Evolutionary conservation across 2,888 invertebrate genomes (phyloP).

Genomic region (Leuctra nigra): DNA sequence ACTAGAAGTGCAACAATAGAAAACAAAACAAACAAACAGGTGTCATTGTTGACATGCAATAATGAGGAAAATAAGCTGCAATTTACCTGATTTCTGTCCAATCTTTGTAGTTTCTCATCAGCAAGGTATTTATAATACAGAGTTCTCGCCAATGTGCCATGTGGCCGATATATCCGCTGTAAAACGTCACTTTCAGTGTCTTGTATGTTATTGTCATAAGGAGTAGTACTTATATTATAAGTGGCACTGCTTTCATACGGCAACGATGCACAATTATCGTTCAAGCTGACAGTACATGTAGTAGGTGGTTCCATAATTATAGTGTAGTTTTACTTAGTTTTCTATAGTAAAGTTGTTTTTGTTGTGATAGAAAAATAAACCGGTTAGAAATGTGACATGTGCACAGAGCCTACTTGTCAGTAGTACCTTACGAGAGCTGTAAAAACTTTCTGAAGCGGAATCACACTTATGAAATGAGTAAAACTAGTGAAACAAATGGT

Average conservation of each 20-base stretch:
- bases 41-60: too few relatives aligned
- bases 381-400: not conserved
- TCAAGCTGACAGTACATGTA: slow-evolving; percentile 14
- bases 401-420: not conserved
- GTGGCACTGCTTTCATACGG: slow-evolving; percentile 1
- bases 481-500: not conserved
- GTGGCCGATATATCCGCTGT: slow-evolving; percentile 49
- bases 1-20: too few relatives aligned
- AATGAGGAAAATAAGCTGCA: not conserved
- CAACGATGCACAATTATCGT: slow-evolving; percentile 17
- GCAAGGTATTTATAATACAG: slow-evolving; percentile 65
- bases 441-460: not conserved
- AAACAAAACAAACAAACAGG: too few relatives aligned
- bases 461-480: not conserved
- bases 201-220: not conserved
- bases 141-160: slow-evolving; percentile 63
- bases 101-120: slow-evolving; percentile 57
- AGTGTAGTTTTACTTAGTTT: not conserved
- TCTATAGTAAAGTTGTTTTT: not conserved
- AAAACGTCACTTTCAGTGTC: slow-evolving; percentile 12
- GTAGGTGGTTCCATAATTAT: slow-evolving; percentile 13
- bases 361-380: not conserved
- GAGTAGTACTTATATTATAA: not conserved
- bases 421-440: not conserved
- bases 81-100: slow-evolving; percentile 60